These are phyloP conservation scores for Cephus spinipes DNA, from an alignment of 2,888 invertebrate genomes.

Conservation along the genomic window DNA sequence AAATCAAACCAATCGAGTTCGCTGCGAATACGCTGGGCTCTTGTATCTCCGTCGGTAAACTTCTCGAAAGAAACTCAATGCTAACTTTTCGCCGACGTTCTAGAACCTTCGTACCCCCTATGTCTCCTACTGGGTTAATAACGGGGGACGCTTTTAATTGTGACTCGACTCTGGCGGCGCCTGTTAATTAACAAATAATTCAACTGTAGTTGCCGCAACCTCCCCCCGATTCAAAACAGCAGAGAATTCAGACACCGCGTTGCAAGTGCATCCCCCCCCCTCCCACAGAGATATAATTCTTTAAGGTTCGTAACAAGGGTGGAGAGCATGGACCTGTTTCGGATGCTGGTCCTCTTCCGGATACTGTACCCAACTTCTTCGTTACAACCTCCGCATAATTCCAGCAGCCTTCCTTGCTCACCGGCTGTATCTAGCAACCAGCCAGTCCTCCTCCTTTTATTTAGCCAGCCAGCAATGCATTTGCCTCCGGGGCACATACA, in stretches of 20 bases:
- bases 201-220: neutral
- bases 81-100: neutral
- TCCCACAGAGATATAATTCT: neutral
- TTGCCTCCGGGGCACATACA: slow-evolving; percentile 29
- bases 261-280: neutral
- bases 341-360: neutral
- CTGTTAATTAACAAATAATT: slow-evolving; percentile 8
- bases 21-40: neutral
- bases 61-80: neutral
- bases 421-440: neutral
- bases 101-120: neutral
- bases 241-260: neutral
- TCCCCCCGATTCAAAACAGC: neutral
- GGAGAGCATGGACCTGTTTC: neutral
- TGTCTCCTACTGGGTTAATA: neutral
- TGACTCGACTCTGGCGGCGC: neutral
- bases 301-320: neutral
- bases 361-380: neutral
- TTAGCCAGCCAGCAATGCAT: neutral
- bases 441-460: neutral
- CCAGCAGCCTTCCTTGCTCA: neutral
- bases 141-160: neutral
- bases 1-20: neutral
- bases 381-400: neutral
- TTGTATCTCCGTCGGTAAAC: neutral